phyloP scores from a whole-genome alignment of 2,113 vertebrate species.

The Montifringilla adamsi region DNA sequence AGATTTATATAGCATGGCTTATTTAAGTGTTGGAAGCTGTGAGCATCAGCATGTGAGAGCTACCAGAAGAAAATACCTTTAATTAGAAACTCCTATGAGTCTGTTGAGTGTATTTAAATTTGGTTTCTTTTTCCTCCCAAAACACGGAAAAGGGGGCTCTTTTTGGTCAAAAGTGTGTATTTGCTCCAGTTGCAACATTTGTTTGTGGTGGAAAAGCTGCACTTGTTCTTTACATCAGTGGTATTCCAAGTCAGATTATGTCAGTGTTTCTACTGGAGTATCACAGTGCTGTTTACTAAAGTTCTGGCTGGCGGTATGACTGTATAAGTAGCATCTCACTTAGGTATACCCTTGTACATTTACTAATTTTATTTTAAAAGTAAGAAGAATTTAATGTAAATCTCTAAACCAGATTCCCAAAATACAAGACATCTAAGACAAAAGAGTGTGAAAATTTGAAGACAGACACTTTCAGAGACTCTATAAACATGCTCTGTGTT shows the following conservation, averaged over 20 bases:
- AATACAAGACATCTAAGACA: not conserved
- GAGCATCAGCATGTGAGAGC: not conserved
- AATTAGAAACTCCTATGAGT: not conserved
- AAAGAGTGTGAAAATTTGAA: not conserved
- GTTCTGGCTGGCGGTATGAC: not conserved
- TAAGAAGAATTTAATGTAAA: not conserved
- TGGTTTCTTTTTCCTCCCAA: rapidly evolving
- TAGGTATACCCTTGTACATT: not conserved
- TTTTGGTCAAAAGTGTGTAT: not conserved
- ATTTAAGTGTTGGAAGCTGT: not conserved
- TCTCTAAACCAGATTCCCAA: not conserved
- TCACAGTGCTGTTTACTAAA: not conserved
- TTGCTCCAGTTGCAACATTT: not conserved
- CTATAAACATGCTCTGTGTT: not conserved
- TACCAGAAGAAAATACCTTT: not conserved
- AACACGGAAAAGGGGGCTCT: not conserved
- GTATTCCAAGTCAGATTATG: not conserved
- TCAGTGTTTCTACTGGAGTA: not conserved
- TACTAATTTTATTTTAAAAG: not conserved
- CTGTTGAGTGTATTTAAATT: not conserved
- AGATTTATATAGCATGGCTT: not conserved
- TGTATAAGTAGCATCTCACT: not conserved
- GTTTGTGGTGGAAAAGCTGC: not conserved
- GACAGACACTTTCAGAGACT: not conserved
- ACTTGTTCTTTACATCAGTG: not conserved